Base-by-base conservation (phyloP, 1,140 invertebrate species). In the Antheraea pernyi region DNA sequence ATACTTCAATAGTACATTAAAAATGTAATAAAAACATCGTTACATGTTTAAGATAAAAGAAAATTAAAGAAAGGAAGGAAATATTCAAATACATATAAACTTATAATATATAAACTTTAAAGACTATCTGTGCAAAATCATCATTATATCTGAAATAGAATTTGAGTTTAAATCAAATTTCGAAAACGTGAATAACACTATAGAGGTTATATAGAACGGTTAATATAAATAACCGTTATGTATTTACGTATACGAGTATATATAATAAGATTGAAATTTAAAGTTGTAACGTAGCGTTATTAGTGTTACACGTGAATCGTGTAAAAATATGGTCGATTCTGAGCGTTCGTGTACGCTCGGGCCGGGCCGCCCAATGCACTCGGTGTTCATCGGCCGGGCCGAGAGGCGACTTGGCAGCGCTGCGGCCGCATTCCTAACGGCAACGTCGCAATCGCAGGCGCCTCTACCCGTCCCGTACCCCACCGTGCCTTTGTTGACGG, bases 361-460 rank as follows among this genome's bases (percentile, higher is more conserved):
- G 22, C 22, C 22, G 22, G 66, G 83, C 87, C 87, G 87, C 87
- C 87, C 87, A 88, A 85, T 85, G 85, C 86, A 83, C 82, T 81
- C 79, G 79, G 78, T 69, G 72, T 83, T 86, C 83, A 86, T 88
- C 87, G 82, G 81, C 71, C 84, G 78, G 74, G 82, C 81, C 80
- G 76, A 78, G 74, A 75, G 64, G 80, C 79, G 82, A 77, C 68
- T 80, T 89, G 87, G 88, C 88, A 88, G 82, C 88, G 82, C 72
- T 69, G 78, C 85, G 83, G 74, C 81, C 88, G 85, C 88, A 90
- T 90, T 90, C 88, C 83, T 85, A 77, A 73, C 80, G 86, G 88
- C 88, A 90, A 88, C 88, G 85, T 85, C 86, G 88, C 86, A 84
- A 76, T 73, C 79, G 78, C 74, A 73, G 66, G 70, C 71, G 69